These are phyloP conservation scores for Zosterops lateralis DNA, from an alignment of 2,113 vertebrate genomes.

Conservation along the genomic window DNA sequence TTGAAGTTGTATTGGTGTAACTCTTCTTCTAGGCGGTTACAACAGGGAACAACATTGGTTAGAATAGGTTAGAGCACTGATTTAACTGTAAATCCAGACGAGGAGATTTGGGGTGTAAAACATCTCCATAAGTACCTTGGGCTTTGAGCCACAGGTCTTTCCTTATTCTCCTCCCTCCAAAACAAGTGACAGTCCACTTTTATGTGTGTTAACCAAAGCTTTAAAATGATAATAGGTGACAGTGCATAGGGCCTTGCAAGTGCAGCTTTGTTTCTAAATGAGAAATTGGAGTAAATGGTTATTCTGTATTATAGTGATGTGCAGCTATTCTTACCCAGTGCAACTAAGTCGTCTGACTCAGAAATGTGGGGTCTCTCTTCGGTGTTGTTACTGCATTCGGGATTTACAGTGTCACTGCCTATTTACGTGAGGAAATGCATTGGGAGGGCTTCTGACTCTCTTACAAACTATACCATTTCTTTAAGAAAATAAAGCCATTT, in stretches of 20 bases:
- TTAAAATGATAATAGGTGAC: background rate
- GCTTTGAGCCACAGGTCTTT: background rate
- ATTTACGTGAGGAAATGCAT: background rate
- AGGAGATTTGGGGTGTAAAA: background rate
- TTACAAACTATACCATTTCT: rapidly evolving
- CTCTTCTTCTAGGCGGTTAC: background rate
- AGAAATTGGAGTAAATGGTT: background rate
- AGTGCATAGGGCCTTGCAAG: background rate
- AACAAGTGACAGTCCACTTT: background rate
- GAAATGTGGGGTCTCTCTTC: background rate
- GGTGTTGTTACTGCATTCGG: background rate
- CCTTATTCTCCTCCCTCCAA: rapidly evolving
- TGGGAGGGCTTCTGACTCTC: background rate
- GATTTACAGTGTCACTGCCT: background rate
- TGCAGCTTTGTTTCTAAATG: background rate
- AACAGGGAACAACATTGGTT: background rate
- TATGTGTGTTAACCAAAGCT: background rate
- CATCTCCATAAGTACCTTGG: background rate
- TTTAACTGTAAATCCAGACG: background rate
- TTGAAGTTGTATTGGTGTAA: background rate
- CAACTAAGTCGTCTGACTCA: background rate
- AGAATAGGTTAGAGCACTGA: too few species aligned
- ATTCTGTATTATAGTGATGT: background rate
- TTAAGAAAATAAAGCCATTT: background rate
- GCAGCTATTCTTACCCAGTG: background rate